Percentiles rank a stretch among this genome's conserved stretches.
Conservation (phyloP, 2,888 invertebrate species). For the Xanthorhoe spadicearia region DNA sequence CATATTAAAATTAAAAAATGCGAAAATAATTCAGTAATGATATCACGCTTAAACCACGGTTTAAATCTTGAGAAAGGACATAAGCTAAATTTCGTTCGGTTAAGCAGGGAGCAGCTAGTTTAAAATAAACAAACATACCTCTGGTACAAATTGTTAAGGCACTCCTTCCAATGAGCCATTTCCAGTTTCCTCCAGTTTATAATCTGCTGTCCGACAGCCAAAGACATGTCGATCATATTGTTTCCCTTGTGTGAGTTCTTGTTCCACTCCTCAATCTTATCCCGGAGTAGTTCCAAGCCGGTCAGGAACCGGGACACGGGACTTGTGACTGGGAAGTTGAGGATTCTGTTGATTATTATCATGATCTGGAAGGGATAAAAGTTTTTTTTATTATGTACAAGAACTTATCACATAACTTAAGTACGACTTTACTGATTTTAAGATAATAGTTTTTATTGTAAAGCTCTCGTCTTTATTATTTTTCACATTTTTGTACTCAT, state of each 20-base stretch:
- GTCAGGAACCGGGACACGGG: slow-evolving; percentile 95
- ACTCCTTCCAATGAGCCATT: slow-evolving; percentile 94
- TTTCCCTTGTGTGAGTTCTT: slow-evolving; percentile 94
- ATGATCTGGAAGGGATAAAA: slow-evolving; percentile 82
- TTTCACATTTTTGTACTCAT: too few species aligned
- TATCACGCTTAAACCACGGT: too few species aligned
- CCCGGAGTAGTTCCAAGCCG: slow-evolving; percentile 94
- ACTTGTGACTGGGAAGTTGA: slow-evolving; percentile 90
- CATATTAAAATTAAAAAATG: too few species aligned
- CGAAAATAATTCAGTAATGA: too few species aligned
- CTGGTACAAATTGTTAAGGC: slow-evolving; percentile 88
- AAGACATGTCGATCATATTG: slow-evolving; percentile 90
- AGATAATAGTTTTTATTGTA: too few species aligned
- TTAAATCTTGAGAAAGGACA: too few species aligned
- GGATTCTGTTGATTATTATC: slow-evolving; percentile 86
- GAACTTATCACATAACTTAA: too few species aligned
- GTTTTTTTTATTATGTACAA: too few species aligned
- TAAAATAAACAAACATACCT: slow-evolving; percentile 65
- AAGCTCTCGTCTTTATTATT: too few species aligned
- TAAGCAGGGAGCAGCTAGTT: too few species aligned
- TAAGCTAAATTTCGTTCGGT: too few species aligned
- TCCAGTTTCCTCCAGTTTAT: slow-evolving; percentile 96
- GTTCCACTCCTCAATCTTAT: slow-evolving; percentile 96
- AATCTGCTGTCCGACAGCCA: slow-evolving; percentile 91
- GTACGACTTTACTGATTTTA: too few species aligned